Conservation (phyloP, 2,113 vertebrate species). For the Pangasianodon gigas region DNA sequence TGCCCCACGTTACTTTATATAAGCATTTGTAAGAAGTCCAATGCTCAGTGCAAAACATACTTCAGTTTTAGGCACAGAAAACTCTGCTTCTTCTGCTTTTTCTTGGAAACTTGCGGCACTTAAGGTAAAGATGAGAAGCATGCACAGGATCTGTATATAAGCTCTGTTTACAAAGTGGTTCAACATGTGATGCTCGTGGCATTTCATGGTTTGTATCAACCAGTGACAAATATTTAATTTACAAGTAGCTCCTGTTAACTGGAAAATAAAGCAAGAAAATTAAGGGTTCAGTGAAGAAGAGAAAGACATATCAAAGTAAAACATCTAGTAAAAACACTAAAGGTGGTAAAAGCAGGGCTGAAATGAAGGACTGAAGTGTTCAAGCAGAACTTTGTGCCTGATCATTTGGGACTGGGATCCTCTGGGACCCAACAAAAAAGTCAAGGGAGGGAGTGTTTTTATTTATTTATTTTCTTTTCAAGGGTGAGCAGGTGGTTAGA, state of each 20-base stretch:
- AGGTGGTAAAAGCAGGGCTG: neutral
- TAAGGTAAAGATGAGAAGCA: neutral
- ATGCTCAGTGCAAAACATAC: neutral
- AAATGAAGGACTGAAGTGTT: neutral
- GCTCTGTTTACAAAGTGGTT: neutral
- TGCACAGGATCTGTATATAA: neutral
- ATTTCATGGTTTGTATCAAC: neutral
- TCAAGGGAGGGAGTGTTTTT: neutral
- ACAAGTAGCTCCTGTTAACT: neutral
- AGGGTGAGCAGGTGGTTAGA: neutral
- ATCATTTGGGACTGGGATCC: neutral
- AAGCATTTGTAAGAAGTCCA: neutral
- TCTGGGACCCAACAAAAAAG: neutral
- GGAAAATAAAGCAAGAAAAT: neutral
- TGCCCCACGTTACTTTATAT: too few species aligned
- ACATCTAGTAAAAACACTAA: neutral
- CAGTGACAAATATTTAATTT: conserved; percentile 29
- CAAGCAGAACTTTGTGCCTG: neutral
- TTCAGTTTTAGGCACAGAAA: neutral
- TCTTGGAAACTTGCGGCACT: neutral
- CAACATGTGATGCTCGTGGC: neutral
- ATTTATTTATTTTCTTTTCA: too few species aligned
- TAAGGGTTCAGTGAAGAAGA: neutral
- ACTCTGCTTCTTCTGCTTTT: neutral
- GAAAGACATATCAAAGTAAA: neutral